Conservation (phyloP, 2,113 vertebrate genomes). For the Chloropsis hardwickii region DNA sequence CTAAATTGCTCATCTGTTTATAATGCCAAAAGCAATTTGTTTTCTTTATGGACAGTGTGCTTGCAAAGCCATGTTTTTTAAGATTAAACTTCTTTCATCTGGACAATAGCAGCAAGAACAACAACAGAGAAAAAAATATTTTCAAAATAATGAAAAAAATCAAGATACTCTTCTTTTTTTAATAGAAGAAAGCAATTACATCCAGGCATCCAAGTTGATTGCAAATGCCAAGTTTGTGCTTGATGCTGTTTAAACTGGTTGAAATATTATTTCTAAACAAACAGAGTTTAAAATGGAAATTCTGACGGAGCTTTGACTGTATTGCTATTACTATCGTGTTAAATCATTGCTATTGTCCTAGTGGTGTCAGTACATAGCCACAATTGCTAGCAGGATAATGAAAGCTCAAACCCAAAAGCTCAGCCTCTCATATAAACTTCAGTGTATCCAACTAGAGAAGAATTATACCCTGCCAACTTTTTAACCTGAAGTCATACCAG, state of each 20-base stretch:
- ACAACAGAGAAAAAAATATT: not conserved
- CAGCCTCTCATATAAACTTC: not conserved
- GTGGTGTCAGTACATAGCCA: constrained; percentile 13
- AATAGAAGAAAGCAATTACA: constrained; percentile 41
- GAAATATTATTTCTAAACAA: constrained; percentile 63
- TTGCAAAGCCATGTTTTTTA: constrained; percentile 35
- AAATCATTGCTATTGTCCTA: constrained; percentile 37
- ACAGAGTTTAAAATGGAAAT: constrained; percentile 64
- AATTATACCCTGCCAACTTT: not conserved
- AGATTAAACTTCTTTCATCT: constrained; percentile 45
- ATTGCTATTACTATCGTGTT: not conserved
- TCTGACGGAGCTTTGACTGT: constrained; percentile 1
- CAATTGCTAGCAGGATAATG: not conserved
- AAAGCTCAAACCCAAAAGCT: not conserved
- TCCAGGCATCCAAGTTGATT: constrained; percentile 31
- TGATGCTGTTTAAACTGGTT: constrained; percentile 39
- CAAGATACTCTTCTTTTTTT: not conserved
- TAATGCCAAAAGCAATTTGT: constrained; percentile 33
- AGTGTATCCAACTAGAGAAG: not conserved
- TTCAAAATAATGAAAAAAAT: constrained; percentile 39
- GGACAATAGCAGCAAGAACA: constrained; percentile 22
- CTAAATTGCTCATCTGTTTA: constrained; percentile 42
- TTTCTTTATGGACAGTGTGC: constrained; percentile 11
- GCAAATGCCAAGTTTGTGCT: constrained; percentile 48
- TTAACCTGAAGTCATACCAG: constrained; percentile 14